A percentile compares a stretch with the other conserved stretches of the same genome.
phyloP scores from a whole-genome alignment of 2,113 vertebrate species.

The Xenus cinereus region DNA sequence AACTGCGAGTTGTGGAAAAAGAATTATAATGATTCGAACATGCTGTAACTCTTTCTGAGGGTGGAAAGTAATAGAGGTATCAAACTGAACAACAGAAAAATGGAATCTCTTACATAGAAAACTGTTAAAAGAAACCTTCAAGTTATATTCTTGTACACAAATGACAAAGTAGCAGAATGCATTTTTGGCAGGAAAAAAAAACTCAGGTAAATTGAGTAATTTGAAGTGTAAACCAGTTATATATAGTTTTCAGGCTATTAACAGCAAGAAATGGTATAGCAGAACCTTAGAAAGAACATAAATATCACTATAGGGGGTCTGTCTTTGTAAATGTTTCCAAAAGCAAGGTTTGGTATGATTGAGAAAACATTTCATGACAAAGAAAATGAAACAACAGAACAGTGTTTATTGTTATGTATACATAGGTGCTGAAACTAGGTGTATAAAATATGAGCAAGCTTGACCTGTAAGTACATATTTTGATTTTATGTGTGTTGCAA shows the following conservation, averaged over 20 bases:
- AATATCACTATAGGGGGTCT: neutral
- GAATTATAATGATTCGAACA: slow-evolving; percentile 2
- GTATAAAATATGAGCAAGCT: neutral
- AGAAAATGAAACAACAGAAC: neutral
- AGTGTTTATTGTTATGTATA: neutral
- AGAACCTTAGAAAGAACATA: neutral
- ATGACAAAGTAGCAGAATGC: neutral
- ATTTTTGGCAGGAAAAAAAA: neutral
- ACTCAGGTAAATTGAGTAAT: neutral
- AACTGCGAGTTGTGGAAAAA: neutral
- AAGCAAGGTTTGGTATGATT: neutral
- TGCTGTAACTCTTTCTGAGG: neutral
- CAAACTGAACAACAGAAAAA: neutral
- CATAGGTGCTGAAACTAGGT: neutral
- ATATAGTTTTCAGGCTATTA: neutral
- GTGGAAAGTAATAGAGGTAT: neutral
- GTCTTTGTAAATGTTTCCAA: neutral
- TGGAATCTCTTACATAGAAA: neutral
- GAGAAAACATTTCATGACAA: neutral
- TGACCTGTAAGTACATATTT: neutral
- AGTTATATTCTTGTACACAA: neutral
- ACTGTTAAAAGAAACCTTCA: neutral
- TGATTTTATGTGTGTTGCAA: neutral
- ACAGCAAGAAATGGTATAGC: neutral
- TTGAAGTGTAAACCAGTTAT: neutral